Evolutionary conservation across 2,888 invertebrate genomes (phyloP), one percentile per base, ranked within the genome.

Genomic region (Busseola fusca): DNA sequence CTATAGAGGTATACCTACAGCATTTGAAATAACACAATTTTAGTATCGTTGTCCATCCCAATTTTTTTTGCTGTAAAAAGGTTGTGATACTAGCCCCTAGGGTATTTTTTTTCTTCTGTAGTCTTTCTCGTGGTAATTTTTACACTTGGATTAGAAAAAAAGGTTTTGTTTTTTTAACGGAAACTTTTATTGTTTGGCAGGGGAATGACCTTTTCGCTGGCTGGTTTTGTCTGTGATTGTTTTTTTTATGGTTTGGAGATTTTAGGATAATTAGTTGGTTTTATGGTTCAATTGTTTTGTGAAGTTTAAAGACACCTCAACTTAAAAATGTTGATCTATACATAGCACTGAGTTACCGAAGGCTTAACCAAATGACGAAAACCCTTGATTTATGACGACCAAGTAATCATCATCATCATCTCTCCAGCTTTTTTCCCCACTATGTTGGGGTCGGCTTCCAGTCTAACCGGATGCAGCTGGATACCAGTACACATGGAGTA

Each of bases 171-270:
- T 58, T 37, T 63, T 6, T 34, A 59, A 64, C 21, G n/a, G 42
- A 64, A 62, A 68, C 48, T 67, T 69, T 82, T 83, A n/a, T 75
- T 76, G 70, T 78, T 70, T 52, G 42, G 34, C 50, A 66, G 77
- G 54, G 25, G 60, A 72, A 77, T 75, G 75, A 77, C 56, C 78
- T 59, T 69, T 54, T 64, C 62, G 70, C 64, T 71, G 37, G 67
- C 63, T 70, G 25, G 78, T 70, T 45, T 64, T 58, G 57, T 54
- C 37, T 64, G 42, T 60, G 57, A 68, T 59, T 56, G 64, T 62
- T 66, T 57, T 72, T 64, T 68, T 67, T 59, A 74, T 71, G 63
- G 58, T 71, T 59, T n/a, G 42, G 9, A 48, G 65, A 50, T 60
- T 70, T 77, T 76, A 14, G 34, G 48, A n/a, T 72, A 42, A 50